Conservation (phyloP, 2,113 vertebrate genomes). For the Aldabrachelys gigantea region DNA sequence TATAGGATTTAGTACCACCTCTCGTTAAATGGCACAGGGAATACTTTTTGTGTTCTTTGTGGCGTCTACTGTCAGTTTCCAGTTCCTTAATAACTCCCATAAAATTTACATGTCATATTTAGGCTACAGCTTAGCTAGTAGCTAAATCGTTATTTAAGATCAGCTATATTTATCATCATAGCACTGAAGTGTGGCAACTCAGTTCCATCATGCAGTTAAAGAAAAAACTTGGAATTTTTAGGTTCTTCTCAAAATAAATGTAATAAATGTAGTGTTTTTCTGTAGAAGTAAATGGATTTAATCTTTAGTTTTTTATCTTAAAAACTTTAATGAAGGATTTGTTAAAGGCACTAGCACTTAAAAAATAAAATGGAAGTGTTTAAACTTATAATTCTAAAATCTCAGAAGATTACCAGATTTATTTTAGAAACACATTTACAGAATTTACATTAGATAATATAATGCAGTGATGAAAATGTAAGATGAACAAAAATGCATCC, state of each 20-base stretch:
- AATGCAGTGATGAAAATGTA: background rate
- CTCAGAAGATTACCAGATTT: background rate
- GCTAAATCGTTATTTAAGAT: background rate
- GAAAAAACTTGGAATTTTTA: background rate
- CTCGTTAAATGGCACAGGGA: background rate
- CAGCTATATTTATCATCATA: background rate
- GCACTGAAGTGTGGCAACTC: background rate
- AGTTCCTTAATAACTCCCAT: background rate
- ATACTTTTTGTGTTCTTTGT: background rate
- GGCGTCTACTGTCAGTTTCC: background rate
- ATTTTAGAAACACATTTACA: background rate
- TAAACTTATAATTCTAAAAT: background rate
- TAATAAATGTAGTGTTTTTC: background rate
- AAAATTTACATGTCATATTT: conserved; percentile 3
- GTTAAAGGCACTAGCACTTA: background rate
- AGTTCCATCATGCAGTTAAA: background rate
- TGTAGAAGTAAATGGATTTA: background rate
- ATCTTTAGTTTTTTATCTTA: background rate
- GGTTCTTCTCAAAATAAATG: background rate
- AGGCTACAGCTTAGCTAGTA: background rate
- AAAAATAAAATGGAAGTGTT: background rate
- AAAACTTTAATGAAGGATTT: background rate
- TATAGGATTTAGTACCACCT: background rate
- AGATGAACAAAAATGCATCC: background rate
- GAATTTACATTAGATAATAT: background rate